phyloP scores from a whole-genome alignment of 2,113 vertebrate genomes.

The Prunella himalayana region DNA sequence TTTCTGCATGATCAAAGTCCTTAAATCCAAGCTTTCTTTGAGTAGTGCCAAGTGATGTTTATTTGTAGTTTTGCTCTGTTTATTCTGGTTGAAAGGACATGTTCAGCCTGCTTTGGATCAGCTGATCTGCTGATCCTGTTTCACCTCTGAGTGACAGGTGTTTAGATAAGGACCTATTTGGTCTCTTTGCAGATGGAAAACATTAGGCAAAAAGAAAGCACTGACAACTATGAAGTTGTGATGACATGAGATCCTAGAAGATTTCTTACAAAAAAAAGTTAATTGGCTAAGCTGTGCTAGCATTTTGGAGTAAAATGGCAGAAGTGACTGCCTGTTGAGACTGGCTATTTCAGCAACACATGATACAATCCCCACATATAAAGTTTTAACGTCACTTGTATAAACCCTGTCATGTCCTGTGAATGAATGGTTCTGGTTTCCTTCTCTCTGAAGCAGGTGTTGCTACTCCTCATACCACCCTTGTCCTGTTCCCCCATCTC shows the following conservation, averaged over 20 bases:
- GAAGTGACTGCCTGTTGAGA: background rate
- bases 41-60: conserved; percentile 49
- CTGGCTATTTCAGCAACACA: background rate
- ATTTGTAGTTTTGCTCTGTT: conserved; percentile 62
- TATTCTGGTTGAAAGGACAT: conserved; percentile 55
- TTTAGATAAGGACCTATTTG: conserved; percentile 57
- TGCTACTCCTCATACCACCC: background rate
- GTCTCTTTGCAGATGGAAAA: conserved; percentile 33
- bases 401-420: background rate
- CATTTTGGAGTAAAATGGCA: background rate
- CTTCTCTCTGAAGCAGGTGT: background rate
- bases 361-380: background rate
- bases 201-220: background rate
- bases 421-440: background rate
- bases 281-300: background rate
- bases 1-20: conserved; percentile 56
- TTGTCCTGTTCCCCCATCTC: background rate
- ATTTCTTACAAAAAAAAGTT: background rate
- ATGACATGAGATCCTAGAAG: background rate
- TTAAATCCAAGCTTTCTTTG: conserved; percentile 35
- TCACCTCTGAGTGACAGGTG: conserved; percentile 56
- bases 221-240: background rate
- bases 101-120: conserved; percentile 40
- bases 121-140: background rate
- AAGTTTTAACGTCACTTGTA: background rate